Percentiles rank a stretch among this genome's conserved stretches.
Conservation (phyloP, 1,140 invertebrate species). For the Aethina tumida region DNA sequence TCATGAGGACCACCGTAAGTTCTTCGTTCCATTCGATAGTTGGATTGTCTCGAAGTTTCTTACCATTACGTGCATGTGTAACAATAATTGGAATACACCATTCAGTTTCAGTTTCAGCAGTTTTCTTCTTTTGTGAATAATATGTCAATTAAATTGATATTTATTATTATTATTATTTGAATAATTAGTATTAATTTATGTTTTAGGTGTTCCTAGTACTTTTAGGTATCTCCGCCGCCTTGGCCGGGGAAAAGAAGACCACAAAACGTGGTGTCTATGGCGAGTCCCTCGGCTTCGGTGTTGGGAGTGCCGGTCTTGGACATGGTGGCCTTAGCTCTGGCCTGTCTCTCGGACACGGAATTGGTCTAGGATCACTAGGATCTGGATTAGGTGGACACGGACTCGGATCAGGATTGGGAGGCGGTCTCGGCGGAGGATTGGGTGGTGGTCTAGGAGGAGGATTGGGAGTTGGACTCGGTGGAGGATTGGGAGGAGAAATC, state of each 20-base stretch:
- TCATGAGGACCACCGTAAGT: background rate
- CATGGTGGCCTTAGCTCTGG: conserved; percentile 4
- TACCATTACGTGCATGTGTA: background rate
- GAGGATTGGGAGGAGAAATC: conserved; percentile 13
- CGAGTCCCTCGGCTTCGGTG: conserved; percentile 20
- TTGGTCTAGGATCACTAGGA: conserved; percentile 8
- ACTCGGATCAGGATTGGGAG: conserved; percentile 7
- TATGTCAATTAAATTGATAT: background rate
- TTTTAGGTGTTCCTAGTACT: conserved; percentile 21
- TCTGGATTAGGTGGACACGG: conserved; percentile 7
- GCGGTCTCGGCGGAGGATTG: conserved; percentile 11
- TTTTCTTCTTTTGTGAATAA: background rate
- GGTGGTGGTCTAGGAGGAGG: conserved; percentile 8
- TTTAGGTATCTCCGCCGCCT: conserved; percentile 17
- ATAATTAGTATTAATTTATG: conserved; percentile 4
- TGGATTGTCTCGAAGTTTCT: background rate
- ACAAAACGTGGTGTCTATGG: conserved; percentile 27
- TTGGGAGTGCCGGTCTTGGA: conserved; percentile 11
- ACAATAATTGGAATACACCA: background rate
- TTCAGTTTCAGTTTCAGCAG: background rate
- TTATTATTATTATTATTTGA: background rate
- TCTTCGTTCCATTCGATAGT: background rate
- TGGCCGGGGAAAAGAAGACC: conserved; percentile 25
- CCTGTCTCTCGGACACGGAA: conserved; percentile 4
- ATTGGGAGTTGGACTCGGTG: conserved; percentile 6